Evolutionary conservation across 2,797 vertebrate species (phyloP).

Genomic region (Macroramphosus scolopax): DNA sequence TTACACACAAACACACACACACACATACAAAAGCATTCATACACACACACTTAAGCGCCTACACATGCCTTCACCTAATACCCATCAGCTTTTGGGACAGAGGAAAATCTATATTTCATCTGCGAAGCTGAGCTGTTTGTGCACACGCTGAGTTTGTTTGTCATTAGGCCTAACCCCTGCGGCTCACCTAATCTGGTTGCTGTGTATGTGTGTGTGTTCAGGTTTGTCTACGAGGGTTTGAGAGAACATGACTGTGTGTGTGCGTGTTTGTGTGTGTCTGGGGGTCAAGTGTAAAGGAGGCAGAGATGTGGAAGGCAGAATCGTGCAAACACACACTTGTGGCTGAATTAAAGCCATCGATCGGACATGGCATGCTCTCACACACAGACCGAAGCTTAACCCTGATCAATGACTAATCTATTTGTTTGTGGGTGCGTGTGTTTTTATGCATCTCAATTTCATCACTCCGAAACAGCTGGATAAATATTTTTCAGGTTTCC

Average conservation of each 20-base stretch:
- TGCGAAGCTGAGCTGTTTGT: slow-evolving; percentile 70
- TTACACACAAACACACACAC: slow-evolving; percentile 24
- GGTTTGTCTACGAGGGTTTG: slow-evolving; percentile 35
- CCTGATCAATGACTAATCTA: slow-evolving; percentile 66
- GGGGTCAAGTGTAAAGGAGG: slow-evolving; percentile 22
- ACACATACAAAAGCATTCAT: slow-evolving; percentile 13
- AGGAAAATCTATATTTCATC: slow-evolving; percentile 79
- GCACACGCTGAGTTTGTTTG: slow-evolving; percentile 73
- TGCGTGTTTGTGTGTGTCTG: slow-evolving; percentile 13
- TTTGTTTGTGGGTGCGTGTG: slow-evolving; percentile 44
- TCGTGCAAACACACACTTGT: slow-evolving; percentile 67
- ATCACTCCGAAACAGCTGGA: slow-evolving; percentile 26
- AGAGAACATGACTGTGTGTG: slow-evolving; percentile 16
- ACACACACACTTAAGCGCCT: slow-evolving; percentile 13
- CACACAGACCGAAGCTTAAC: slow-evolving; percentile 67
- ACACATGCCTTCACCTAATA: slow-evolving; percentile 56
- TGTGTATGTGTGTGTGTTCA: slow-evolving; percentile 41
- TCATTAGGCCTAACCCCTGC: slow-evolving; percentile 72
- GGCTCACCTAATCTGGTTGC: slow-evolving; percentile 73
- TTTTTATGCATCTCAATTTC: slow-evolving; percentile 48
- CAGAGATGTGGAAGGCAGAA: slow-evolving; percentile 42
- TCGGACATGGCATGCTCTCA: slow-evolving; percentile 61
- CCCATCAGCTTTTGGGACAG: slow-evolving; percentile 67
- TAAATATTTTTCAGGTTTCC: slow-evolving; percentile 19
- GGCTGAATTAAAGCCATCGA: slow-evolving; percentile 77